These are phyloP conservation scores for Anguilla rostrata DNA, from an alignment of 2,113 vertebrate species.

Conservation along the genomic window DNA sequence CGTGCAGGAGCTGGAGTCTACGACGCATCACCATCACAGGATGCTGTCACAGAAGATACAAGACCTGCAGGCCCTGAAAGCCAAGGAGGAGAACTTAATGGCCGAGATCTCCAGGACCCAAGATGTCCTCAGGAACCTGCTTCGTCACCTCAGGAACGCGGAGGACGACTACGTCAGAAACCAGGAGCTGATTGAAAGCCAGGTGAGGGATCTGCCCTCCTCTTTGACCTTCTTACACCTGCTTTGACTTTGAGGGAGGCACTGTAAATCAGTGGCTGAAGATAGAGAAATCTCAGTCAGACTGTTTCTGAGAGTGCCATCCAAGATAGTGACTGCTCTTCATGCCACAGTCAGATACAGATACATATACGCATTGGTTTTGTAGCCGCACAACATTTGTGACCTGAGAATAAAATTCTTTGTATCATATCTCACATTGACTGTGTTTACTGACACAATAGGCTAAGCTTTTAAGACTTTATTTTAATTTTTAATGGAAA, in stretches of 20 bases:
- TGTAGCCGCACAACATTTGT: too few relatives aligned
- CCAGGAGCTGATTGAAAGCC: conserved; percentile 71
- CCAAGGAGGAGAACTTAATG: conserved; percentile 70
- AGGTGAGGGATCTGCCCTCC: conserved; percentile 61
- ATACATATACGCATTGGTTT: too few relatives aligned
- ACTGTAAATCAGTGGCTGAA: too few relatives aligned
- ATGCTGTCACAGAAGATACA: conserved; percentile 72
- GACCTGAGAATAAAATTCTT: too few relatives aligned
- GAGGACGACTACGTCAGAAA: conserved; percentile 75
- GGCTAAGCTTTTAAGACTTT: too few relatives aligned
- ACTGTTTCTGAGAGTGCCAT: too few relatives aligned
- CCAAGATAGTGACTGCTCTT: not conserved
- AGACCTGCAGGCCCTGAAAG: conserved; percentile 66
- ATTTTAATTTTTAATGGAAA: too few relatives aligned
- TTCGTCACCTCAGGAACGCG: conserved; percentile 66
- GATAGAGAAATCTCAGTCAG: too few relatives aligned
- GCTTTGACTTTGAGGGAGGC: not conserved
- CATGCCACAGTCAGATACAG: not conserved
- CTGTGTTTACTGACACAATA: too few relatives aligned
- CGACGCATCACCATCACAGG: conserved; percentile 66
- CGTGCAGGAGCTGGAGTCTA: conserved; percentile 76
- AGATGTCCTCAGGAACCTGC: conserved; percentile 65
- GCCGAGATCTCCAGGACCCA: conserved; percentile 70
- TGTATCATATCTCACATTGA: too few relatives aligned
- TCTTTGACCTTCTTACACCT: not conserved